Evolutionary conservation across 2,888 invertebrate species (phyloP).

Genomic region (Lithophane socia): DNA sequence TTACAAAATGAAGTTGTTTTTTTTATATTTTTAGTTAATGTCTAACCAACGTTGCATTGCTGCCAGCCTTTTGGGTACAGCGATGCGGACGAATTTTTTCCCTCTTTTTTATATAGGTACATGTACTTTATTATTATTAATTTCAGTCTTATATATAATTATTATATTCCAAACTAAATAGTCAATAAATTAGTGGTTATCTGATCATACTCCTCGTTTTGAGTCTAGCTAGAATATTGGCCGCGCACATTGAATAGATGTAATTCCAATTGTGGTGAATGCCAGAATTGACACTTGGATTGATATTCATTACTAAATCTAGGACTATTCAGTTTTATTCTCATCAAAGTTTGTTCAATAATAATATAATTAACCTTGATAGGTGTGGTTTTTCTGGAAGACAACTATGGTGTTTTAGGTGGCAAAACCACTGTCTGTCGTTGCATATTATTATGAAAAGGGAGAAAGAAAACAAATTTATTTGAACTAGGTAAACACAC

Average conservation of each 20-base stretch:
- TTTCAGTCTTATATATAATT: too few species aligned
- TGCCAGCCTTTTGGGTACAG: too few species aligned
- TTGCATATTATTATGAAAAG: neutral
- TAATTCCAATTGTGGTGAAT: slow-evolving; percentile 30
- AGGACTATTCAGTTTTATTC: neutral
- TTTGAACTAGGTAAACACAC: too few species aligned
- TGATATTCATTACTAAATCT: slow-evolving; percentile 21
- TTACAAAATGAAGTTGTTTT: neutral
- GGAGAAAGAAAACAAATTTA: too few species aligned
- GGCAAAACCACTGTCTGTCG: neutral
- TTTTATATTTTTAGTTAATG: neutral
- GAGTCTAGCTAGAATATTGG: slow-evolving; percentile 14
- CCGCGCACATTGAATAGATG: slow-evolving; percentile 21
- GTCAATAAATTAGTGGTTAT: neutral
- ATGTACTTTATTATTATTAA: too few species aligned
- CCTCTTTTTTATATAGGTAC: too few species aligned
- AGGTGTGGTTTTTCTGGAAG: neutral
- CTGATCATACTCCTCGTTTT: neutral
- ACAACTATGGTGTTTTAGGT: neutral
- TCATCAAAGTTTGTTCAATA: neutral
- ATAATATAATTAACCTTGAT: neutral
- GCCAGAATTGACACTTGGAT: slow-evolving; percentile 19
- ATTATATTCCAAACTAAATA: too few species aligned
- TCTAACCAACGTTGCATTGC: too few species aligned
- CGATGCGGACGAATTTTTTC: too few species aligned